Percentiles rank a stretch among this genome's conserved stretches.
phyloP scores from a whole-genome alignment of 2,797 vertebrate species.

The Myiotriccus ornatus region DNA sequence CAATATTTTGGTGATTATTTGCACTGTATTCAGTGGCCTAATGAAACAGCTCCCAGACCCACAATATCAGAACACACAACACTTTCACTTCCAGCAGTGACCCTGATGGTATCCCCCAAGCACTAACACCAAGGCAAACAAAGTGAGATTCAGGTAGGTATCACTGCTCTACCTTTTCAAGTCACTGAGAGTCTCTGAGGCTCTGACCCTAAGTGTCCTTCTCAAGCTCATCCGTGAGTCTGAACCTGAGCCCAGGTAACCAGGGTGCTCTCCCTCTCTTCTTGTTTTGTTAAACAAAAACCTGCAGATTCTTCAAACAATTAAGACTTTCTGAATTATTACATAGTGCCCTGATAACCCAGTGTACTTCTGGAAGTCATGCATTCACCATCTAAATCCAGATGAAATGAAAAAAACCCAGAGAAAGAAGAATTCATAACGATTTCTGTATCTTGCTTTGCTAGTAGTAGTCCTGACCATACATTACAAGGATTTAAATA shows the following conservation, averaged over 20 bases:
- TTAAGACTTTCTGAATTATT: background rate
- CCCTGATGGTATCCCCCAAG: no score
- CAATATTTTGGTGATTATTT: background rate
- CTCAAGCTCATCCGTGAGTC: no score
- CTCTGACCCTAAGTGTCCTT: no score
- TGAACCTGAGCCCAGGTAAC: background rate
- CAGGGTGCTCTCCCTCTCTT: background rate
- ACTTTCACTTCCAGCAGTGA: no score
- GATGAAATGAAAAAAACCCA: background rate
- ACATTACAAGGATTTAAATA: background rate
- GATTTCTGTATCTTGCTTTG: background rate
- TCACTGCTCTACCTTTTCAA: no score
- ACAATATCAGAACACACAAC: no score
- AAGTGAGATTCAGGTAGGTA: no score
- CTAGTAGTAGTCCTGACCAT: background rate
- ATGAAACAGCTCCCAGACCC: no score
- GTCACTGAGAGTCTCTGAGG: no score
- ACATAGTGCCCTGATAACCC: background rate
- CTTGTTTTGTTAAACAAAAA: background rate
- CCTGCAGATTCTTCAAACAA: background rate
- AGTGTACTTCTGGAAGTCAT: fast-evolving
- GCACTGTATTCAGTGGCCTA: no score
- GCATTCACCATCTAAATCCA: background rate
- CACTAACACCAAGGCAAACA: no score
- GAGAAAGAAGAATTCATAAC: background rate